Percentiles rank a stretch among this genome's conserved stretches.
Conservation (phyloP, 2,888 invertebrate genomes). For the Drosophila parthenogenetica region DNA sequence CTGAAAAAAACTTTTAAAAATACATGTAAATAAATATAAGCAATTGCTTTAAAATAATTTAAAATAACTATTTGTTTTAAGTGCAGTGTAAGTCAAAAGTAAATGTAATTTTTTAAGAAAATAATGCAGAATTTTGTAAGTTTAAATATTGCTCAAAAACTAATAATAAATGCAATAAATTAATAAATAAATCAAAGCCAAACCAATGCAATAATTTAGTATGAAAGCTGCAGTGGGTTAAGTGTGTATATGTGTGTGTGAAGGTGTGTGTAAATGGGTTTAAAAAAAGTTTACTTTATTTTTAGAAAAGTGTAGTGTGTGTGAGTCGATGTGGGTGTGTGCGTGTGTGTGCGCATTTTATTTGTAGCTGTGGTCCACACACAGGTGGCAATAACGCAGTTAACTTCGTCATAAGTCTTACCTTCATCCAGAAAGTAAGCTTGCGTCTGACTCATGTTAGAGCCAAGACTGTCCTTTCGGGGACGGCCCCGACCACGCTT, state of each 20-base stretch:
- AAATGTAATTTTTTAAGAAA: not conserved
- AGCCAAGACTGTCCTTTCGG: constrained; percentile 86
- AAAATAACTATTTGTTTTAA: not conserved
- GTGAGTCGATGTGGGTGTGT: constrained; percentile 25
- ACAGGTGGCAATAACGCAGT: constrained; percentile 27
- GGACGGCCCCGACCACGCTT: constrained; percentile 88
- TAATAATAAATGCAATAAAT: constrained; percentile 9
- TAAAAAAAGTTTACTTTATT: not conserved
- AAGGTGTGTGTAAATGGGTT: constrained; percentile 2
- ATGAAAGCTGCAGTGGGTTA: constrained; percentile 34
- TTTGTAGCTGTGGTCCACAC: constrained; percentile 49
- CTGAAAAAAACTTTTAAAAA: constrained; percentile 29
- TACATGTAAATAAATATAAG: not conserved
- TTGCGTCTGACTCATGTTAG: constrained; percentile 86
- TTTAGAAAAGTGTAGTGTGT: constrained; percentile 6
- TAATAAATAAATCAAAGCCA: constrained; percentile 24
- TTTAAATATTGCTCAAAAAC: constrained; percentile 15
- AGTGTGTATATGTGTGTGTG: constrained; percentile 14
- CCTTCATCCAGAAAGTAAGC: constrained; percentile 91
- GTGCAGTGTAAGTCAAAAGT: not conserved
- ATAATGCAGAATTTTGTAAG: not conserved
- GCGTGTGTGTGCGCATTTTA: constrained; percentile 29
- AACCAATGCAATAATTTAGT: constrained; percentile 45
- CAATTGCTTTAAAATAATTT: not conserved
- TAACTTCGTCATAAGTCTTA: constrained; percentile 83